Percentiles rank a stretch among this genome's conserved stretches.
Conservation (phyloP, 2,888 invertebrate species). For the Volucella zonaria region DNA sequence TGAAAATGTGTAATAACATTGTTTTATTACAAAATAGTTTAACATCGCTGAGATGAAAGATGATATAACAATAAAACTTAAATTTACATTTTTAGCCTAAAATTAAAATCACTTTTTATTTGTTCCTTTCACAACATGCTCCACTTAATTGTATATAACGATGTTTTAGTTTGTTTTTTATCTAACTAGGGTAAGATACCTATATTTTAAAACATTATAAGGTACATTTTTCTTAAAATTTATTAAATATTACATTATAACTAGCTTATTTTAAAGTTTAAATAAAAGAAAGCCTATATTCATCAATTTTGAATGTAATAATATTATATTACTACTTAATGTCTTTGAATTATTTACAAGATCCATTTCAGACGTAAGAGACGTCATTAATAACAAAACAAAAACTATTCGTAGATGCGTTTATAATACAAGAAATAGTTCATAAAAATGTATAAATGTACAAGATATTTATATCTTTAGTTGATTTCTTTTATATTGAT, state of each 20-base stretch:
- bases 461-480: constrained; percentile 40
- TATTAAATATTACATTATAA: constrained; percentile 74
- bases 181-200: constrained; percentile 67
- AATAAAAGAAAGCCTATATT: constrained; percentile 59
- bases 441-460: constrained; percentile 68
- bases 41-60: constrained; percentile 81
- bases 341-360: constrained; percentile 65
- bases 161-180: constrained; percentile 64
- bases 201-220: constrained; percentile 75
- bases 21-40: constrained; percentile 77
- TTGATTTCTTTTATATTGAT: constrained; percentile 23
- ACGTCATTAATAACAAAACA: constrained; percentile 73
- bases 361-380: constrained; percentile 60
- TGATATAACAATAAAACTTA: constrained; percentile 79
- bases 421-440: constrained; percentile 70
- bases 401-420: constrained; percentile 62
- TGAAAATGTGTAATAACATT: constrained; percentile 73
- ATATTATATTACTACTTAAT: constrained; percentile 64
- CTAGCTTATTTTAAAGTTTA: constrained; percentile 63
- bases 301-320: constrained; percentile 56
- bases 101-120: constrained; percentile 82
- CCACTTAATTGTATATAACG: constrained; percentile 65
- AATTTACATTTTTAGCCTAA: constrained; percentile 77
- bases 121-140: constrained; percentile 74
- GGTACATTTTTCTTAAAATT: constrained; percentile 76